phyloP scores from a whole-genome alignment of 2,888 invertebrate genomes.

The Apamea epomidion region DNA sequence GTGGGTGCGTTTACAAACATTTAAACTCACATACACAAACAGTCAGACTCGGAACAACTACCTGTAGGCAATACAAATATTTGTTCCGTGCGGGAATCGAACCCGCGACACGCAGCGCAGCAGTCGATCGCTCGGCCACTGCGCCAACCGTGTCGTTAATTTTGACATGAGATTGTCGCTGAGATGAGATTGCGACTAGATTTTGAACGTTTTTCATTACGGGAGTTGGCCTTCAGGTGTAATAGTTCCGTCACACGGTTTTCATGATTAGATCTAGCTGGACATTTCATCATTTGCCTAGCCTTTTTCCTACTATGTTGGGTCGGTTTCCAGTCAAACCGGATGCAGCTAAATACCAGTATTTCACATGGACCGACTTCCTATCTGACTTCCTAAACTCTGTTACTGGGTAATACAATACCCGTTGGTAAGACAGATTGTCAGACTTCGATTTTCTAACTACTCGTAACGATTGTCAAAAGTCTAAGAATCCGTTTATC shows the following conservation, averaged over 20 bases:
- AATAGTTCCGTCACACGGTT: not conserved
- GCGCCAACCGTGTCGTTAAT: too few relatives aligned
- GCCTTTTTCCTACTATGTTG: not conserved
- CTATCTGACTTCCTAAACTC: not conserved
- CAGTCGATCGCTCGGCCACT: too few relatives aligned
- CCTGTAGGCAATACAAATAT: too few relatives aligned
- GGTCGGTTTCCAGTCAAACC: not conserved
- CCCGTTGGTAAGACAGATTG: not conserved
- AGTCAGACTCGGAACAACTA: too few relatives aligned
- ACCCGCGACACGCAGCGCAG: too few relatives aligned
- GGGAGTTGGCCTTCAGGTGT: not conserved
- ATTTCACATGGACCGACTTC: not conserved
- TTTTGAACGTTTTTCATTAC: too few relatives aligned
- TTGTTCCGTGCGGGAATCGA: too few relatives aligned
- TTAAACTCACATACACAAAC: too few relatives aligned
- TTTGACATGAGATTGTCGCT: too few relatives aligned
- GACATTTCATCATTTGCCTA: not conserved
- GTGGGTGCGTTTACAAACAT: too few relatives aligned
- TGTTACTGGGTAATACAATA: not conserved
- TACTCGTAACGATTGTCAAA: not conserved
- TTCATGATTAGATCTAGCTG: conserved; percentile 5
- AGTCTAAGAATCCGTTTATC: too few relatives aligned
- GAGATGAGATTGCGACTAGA: too few relatives aligned
- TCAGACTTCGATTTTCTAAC: not conserved
- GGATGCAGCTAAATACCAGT: not conserved